Evolutionary conservation across 2,113 vertebrate genomes (phyloP).

Genomic region (Oryzias woworae): DNA sequence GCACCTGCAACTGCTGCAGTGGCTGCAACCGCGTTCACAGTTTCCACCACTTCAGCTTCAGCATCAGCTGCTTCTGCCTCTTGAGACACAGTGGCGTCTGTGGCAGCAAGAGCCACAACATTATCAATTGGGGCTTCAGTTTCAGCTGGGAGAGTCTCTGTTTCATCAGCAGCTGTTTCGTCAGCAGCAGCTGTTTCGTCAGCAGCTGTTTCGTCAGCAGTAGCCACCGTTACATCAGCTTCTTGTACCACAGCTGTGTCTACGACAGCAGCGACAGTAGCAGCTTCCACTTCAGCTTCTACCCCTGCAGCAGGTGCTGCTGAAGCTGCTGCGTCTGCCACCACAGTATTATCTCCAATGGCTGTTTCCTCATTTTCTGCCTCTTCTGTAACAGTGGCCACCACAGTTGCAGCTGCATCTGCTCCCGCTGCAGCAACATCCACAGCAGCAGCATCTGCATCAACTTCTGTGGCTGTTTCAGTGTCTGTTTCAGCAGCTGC

Average conservation of each 20-base stretch:
- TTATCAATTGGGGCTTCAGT: constrained; percentile 74
- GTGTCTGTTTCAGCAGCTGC: constrained; percentile 13
- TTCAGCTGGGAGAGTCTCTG: constrained; percentile 50
- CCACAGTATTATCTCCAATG: constrained; percentile 24
- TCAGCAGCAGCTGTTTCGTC: constrained; percentile 38
- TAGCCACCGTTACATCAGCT: constrained; percentile 63
- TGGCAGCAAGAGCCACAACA: constrained; percentile 61
- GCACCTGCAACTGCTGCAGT: constrained; percentile 68
- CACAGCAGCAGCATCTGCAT: constrained; percentile 27
- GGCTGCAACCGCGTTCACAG: constrained; percentile 64
- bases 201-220: constrained; percentile 47
- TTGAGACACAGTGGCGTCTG: constrained; percentile 65
- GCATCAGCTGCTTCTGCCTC: constrained; percentile 69
- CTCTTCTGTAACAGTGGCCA: constrained; percentile 13
- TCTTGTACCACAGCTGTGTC: constrained; percentile 67
- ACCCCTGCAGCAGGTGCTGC: constrained; percentile 60
- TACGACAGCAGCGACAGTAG: constrained; percentile 61
- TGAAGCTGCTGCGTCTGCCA: constrained; percentile 42
- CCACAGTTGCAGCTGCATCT: constrained; percentile 25
- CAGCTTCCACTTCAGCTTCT: constrained; percentile 33
- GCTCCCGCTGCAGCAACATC: constrained; percentile 19
- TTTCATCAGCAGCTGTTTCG: constrained; percentile 47
- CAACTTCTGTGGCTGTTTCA: constrained; percentile 13
- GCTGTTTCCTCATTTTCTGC: constrained; percentile 18
- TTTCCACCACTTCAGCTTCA: constrained; percentile 68